Base-by-base conservation (phyloP, 2,888 invertebrate genomes). In the Andrena hattorfiana region DNA sequence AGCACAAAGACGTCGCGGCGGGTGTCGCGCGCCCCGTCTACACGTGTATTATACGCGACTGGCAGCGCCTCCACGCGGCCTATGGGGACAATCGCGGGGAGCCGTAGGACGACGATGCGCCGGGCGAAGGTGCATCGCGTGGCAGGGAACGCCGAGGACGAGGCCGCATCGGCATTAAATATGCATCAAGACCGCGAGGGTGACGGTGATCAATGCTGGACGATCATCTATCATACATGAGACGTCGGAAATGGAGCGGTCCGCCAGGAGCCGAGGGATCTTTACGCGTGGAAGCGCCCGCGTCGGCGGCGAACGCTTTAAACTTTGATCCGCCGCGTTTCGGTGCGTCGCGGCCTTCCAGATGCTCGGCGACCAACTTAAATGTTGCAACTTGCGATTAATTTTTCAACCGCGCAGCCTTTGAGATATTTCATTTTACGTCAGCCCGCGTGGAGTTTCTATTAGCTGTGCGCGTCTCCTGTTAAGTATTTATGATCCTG, bases 161-260 rank as follows among this genome's bases (percentile, higher is more conserved):
- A 75, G 64, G 70, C 51, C 69, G 48, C 81, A 89, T 84, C 85
- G 84, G 64, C 85, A 85, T 88, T 87, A 88, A 88, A 87, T 85
- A 88, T 87, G 88, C 88, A 88, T 71, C 80, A 74, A 77, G 78
- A 75, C 78, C 73, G 74, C 77, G 77, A 85, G 86, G 85, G 83
- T 70, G 83, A 74, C 72, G 84, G 84, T 78, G 79, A 84, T 72
- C 81, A 81, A 83, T 84, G 75, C 81, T 69, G 86, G 86, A 84
- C 85, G 86, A 88, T 86, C 87, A 87, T 87, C 81, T 85, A 87
- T 87, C 84, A 86, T 87, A 81, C 85, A 85, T 84, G 84, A 77
- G 72, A 42, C 62, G 54, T 66, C 68, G 77, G 70, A 73, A 77
- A 71, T 64, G 62, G 54, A 56, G 79, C 56, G 49, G 63, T 13